Evolutionary conservation across 2,113 vertebrate species (phyloP).

Genomic region (Sturnus vulgaris): DNA sequence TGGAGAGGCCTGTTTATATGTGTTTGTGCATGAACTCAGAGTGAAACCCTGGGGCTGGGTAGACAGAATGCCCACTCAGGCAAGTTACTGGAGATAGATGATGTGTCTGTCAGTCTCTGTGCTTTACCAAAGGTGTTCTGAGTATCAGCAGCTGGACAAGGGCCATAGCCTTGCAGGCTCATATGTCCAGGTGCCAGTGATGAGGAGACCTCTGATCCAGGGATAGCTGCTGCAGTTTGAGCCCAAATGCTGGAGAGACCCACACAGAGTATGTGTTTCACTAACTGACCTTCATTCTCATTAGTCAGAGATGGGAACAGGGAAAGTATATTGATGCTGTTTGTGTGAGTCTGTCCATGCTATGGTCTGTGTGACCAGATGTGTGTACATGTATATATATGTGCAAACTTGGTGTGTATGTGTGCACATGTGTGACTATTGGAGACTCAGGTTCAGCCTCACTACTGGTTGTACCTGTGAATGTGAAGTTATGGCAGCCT

Average conservation of each 20-base stretch:
- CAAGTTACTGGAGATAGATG: neutral
- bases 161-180: neutral
- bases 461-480: neutral
- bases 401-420: accelerated
- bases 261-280: neutral
- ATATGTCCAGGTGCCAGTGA: neutral
- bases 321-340: neutral
- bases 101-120: neutral
- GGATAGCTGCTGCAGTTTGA: neutral
- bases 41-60: neutral
- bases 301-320: neutral
- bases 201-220: neutral
- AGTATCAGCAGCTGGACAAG: neutral
- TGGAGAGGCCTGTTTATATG: neutral
- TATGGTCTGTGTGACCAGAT: neutral
- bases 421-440: accelerated
- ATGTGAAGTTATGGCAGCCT: neutral
- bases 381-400: accelerated
- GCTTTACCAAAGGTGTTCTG: neutral
- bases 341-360: neutral
- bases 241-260: neutral
- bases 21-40: neutral
- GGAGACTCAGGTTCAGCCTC: neutral
- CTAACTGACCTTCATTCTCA: neutral
- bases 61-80: neutral